A percentile compares a stretch with the other conserved stretches of the same genome.
phyloP scores from a whole-genome alignment of 2,797 vertebrate species.

The Lycodopsis pacificus region DNA sequence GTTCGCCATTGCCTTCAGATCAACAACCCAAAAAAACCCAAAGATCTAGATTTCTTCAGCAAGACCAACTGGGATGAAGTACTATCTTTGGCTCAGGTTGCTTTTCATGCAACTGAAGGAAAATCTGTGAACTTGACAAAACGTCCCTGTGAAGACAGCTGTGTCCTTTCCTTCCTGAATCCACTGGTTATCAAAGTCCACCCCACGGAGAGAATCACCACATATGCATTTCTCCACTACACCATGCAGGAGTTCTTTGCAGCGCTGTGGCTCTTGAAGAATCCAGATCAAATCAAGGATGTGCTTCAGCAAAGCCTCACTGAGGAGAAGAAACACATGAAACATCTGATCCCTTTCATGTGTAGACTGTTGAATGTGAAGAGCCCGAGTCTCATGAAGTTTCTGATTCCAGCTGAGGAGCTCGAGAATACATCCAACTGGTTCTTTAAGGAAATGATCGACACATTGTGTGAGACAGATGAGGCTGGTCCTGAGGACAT shows the following conservation, averaged over 20 bases:
- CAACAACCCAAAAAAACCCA: neutral
- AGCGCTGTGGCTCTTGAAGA: constrained; percentile 66
- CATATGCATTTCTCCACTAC: constrained; percentile 67
- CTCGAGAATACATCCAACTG: constrained; percentile 8
- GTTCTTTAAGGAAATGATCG: constrained; percentile 37
- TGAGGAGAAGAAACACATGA: constrained; percentile 62
- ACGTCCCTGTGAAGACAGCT: neutral
- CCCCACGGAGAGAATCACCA: neutral
- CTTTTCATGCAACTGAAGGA: constrained; percentile 36
- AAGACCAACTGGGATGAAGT: neutral
- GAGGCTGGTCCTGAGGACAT: no score
- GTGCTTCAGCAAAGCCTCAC: constrained; percentile 57
- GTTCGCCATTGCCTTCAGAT: constrained; percentile 12
- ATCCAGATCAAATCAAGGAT: constrained; percentile 41
- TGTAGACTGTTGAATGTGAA: constrained; percentile 54
- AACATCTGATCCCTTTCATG: constrained; percentile 65
- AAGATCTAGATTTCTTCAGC: constrained; percentile 11
- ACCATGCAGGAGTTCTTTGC: constrained; percentile 76
- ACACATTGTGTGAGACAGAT: neutral
- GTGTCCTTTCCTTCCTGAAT: constrained; percentile 52
- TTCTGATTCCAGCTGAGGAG: constrained; percentile 33
- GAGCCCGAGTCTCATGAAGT: constrained; percentile 25
- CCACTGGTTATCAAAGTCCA: neutral
- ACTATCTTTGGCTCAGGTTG: constrained; percentile 36
- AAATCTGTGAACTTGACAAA: constrained; percentile 37